Conservation (phyloP, 2,113 vertebrate species). For the Crotalus tigris region DNA sequence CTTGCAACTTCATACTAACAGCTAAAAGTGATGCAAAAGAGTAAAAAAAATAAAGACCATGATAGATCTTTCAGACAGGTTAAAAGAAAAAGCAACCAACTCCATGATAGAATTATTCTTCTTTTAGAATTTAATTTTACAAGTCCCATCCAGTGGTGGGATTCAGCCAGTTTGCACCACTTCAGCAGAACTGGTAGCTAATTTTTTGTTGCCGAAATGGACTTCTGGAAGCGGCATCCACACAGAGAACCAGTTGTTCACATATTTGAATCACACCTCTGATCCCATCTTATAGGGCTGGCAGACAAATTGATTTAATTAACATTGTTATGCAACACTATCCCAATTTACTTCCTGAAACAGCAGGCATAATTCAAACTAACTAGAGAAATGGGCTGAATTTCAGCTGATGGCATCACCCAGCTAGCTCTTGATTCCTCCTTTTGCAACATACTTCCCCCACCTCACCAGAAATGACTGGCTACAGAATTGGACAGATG, state of each 20-base stretch:
- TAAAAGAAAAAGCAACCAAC: neutral
- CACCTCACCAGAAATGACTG: constrained; percentile 36
- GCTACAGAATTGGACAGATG: constrained; percentile 49
- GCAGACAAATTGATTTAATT: neutral
- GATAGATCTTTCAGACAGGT: neutral
- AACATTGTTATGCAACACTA: neutral
- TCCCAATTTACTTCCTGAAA: neutral
- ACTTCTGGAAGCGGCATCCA: too few relatives aligned
- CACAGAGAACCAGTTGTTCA: too few relatives aligned
- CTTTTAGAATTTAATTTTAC: neutral
- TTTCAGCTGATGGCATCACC: neutral
- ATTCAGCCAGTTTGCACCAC: too few relatives aligned
- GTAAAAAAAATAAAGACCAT: neutral
- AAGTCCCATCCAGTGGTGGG: neutral
- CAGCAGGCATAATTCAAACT: neutral
- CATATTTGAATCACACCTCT: too few relatives aligned
- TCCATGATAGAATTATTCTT: neutral
- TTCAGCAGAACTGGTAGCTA: too few relatives aligned
- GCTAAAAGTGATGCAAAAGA: neutral
- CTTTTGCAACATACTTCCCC: neutral
- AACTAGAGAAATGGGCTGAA: neutral
- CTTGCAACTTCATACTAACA: neutral
- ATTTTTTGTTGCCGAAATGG: too few relatives aligned
- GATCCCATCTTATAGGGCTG: neutral
- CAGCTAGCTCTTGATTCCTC: neutral